Base-by-base conservation (phyloP, 2,797 vertebrate species). In the Lerista edwardsae region DNA sequence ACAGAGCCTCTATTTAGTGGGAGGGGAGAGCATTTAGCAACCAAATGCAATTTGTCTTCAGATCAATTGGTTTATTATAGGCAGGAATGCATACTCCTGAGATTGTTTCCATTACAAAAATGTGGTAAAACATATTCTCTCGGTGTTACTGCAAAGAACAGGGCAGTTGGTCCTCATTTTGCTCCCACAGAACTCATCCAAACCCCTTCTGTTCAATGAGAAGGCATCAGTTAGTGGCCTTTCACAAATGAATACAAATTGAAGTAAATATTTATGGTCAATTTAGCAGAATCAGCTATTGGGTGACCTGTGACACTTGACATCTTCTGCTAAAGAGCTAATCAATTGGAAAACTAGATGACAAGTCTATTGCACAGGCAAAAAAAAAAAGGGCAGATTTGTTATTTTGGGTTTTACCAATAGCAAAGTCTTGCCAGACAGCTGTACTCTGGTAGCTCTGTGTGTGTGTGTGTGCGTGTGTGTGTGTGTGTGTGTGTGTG, bases 331-430 rank as follows among this genome's bases (percentile, higher is more conserved):
- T 96, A 97, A 96, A 94, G 94, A 95, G 94, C 97, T 98, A 98
- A 99, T 98, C 98, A 98, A 97, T 97, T 96, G 97, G 97, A 96
- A 97, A 98, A 97, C 96, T 95, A 97, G 96, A 97, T 96, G 97
- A 97, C 97, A 97, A 97, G 97, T 97, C 97, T 97, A 97, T 98
- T 98, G 97, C 97, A 96, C 92, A 93, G 93, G 91, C 90, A 95
- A 94, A 96, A 94, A 96, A 95, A 19, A 44, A 73, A 47, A 47
- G 95, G 55, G 15, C 44, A 87, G 96, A 96, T 97, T 96, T 93
- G 93, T 92, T 92, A 94, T 95, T 92, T 93, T 92, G 83, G 85
- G 92, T 94, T 92, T 94, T 69, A 25, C 93, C 92, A 88, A 94
- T 94, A 88, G 91, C 86, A 91, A 94, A 89, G 93, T 90, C 97